A percentile compares a stretch with the other conserved stretches of the same genome.
Conservation (phyloP, 2,113 vertebrate species). For the western clawed frog (Xenopus tropicalis) region DNA sequence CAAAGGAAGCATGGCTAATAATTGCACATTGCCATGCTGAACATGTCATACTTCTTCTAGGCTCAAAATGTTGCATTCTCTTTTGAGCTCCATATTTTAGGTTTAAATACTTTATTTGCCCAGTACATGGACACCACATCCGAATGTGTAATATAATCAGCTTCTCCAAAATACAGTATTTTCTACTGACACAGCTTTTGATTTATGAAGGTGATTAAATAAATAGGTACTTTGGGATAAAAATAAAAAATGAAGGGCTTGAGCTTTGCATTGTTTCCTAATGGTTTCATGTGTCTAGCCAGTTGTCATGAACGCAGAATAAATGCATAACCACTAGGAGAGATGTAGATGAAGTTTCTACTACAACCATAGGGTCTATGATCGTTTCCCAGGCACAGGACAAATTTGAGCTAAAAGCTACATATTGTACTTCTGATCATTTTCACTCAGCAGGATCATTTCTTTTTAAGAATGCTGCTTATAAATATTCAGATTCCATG, state of each 20-base stretch:
- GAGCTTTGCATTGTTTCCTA: slow-evolving; percentile 26
- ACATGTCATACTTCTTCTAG: no score
- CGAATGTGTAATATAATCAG: neutral
- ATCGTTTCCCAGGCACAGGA: neutral
- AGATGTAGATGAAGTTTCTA: neutral
- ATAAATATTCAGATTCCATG: no score
- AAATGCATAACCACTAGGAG: slow-evolving; percentile 5
- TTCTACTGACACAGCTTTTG: neutral
- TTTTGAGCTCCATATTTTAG: no score
- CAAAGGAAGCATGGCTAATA: no score
- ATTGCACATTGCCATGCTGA: no score
- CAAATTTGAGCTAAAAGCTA: no score
- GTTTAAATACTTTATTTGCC: neutral
- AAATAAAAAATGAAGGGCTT: neutral
- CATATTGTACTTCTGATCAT: neutral
- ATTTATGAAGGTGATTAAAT: slow-evolving; percentile 20
- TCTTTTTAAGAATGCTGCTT: no score
- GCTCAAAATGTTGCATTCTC: no score
- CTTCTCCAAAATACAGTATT: neutral
- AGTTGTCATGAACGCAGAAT: slow-evolving; percentile 11
- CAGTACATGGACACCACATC: slow-evolving; percentile 10
- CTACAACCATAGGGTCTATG: slow-evolving; percentile 13
- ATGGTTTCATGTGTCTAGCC: slow-evolving; percentile 16
- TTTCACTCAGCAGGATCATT: no score
- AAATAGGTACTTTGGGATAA: neutral